These are phyloP conservation scores for Desoria tigrina DNA, from an alignment of 2,888 invertebrate genomes.

Conservation along the genomic window DNA sequence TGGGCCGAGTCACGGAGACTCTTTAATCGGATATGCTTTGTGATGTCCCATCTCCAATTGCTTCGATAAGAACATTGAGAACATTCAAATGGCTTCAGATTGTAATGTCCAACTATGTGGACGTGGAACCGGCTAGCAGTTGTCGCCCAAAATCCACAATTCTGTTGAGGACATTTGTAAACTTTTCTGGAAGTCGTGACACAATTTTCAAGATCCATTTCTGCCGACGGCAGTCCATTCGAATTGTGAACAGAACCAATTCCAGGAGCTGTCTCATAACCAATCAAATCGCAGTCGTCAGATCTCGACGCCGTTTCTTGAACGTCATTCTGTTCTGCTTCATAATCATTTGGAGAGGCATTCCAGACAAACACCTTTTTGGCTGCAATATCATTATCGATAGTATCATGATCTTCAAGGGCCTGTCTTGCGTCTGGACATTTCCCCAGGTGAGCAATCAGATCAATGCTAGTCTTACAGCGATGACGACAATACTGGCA, in stretches of 20 bases:
- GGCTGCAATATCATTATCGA: slow-evolving; percentile 26
- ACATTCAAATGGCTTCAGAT: slow-evolving; percentile 84
- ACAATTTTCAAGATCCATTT: slow-evolving; percentile 26
- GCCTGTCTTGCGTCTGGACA: slow-evolving; percentile 63
- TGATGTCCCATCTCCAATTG: slow-evolving; percentile 96
- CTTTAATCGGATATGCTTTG: slow-evolving; percentile 90
- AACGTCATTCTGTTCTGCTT: neutral
- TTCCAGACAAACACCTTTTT: slow-evolving; percentile 41
- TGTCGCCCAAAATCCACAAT: slow-evolving; percentile 85
- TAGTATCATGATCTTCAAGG: slow-evolving; percentile 14
- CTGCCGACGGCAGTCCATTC: no score
- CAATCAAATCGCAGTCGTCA: slow-evolving; percentile 56
- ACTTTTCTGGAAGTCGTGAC: slow-evolving; percentile 59
- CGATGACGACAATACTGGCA: slow-evolving; percentile 84
- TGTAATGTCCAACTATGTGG: slow-evolving; percentile 88
- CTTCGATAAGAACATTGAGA: slow-evolving; percentile 80
- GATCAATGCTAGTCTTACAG: slow-evolving; percentile 80
- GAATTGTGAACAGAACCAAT: slow-evolving; percentile 56
- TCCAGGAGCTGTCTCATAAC: slow-evolving; percentile 61
- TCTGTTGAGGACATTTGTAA: slow-evolving; percentile 80
- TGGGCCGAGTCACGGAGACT: slow-evolving; percentile 81
- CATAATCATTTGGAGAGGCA: neutral
- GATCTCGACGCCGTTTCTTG: slow-evolving; percentile 28
- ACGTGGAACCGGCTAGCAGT: slow-evolving; percentile 91
- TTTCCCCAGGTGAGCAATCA: slow-evolving; percentile 72